These are phyloP conservation scores for Gallinago jamesoni DNA, from an alignment of 2,113 vertebrate species.

Conservation along the genomic window DNA sequence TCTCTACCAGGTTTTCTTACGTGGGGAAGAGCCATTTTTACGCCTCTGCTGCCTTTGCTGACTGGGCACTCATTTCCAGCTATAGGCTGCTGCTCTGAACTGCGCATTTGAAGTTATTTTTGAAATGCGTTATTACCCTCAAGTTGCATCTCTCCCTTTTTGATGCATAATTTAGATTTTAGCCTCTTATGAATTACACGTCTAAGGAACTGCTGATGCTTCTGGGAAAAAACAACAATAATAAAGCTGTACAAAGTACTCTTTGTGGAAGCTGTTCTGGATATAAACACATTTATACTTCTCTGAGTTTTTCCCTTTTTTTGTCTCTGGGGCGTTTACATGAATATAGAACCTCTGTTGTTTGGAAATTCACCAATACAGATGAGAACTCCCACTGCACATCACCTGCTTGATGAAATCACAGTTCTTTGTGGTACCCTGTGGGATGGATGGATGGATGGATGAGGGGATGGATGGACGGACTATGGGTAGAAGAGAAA, in stretches of 20 bases:
- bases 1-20: neutral
- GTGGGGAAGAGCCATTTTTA: neutral
- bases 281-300: neutral
- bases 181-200: neutral
- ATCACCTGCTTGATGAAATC: neutral
- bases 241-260: neutral
- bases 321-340: neutral
- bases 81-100: slow-evolving; percentile 14
- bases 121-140: neutral
- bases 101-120: neutral
- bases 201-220: slow-evolving; percentile 13
- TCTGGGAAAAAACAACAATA: neutral
- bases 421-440: neutral
- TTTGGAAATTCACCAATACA: neutral
- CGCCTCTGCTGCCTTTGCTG: slow-evolving; percentile 23
- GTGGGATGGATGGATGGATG: neutral
- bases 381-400: neutral
- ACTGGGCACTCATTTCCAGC: neutral
- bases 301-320: neutral
- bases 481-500: neutral
- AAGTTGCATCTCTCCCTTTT: slow-evolving; percentile 37
- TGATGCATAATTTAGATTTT: slow-evolving; percentile 63
- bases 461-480: neutral
- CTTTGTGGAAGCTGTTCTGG: neutral
- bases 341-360: neutral